Percentiles rank a stretch among this genome's conserved stretches.
These are phyloP conservation scores for Heliconius hewitsoni DNA, from an alignment of 1,140 invertebrate genomes.

Conservation along the genomic window DNA sequence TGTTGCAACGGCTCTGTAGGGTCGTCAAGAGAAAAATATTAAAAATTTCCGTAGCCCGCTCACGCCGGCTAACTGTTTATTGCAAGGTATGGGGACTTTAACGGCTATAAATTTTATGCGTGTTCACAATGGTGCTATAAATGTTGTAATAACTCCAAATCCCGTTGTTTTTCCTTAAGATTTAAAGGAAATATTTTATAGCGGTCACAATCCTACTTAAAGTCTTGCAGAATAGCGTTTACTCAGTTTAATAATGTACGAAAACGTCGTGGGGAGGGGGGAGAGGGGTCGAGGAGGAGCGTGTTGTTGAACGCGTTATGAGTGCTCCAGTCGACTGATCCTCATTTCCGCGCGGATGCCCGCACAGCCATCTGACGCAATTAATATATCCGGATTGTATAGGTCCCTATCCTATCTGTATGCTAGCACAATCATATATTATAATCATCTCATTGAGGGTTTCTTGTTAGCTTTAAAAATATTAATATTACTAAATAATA, in stretches of 20 bases:
- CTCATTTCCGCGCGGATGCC: slow-evolving; percentile 67
- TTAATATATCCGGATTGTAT: slow-evolving; percentile 64
- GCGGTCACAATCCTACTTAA: slow-evolving; percentile 43
- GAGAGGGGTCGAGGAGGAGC: neutral
- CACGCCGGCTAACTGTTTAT: slow-evolving; percentile 64
- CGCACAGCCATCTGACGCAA: slow-evolving; percentile 56
- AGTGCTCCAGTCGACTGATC: slow-evolving; percentile 44
- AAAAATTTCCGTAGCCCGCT: slow-evolving; percentile 52
- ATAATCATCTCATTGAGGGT: neutral
- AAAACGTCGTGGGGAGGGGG: slow-evolving; percentile 5
- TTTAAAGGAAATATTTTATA: slow-evolving; percentile 61
- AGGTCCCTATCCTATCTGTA: slow-evolving; percentile 40
- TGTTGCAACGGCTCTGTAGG: slow-evolving; percentile 37
- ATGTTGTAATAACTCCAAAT: slow-evolving; percentile 73
- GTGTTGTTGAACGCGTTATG: slow-evolving; percentile 24
- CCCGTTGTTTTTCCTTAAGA: slow-evolving; percentile 66
- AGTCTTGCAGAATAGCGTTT: slow-evolving; percentile 46
- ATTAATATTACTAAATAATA: neutral
- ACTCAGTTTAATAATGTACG: slow-evolving; percentile 30
- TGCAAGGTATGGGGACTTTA: slow-evolving; percentile 64
- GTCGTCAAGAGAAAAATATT: slow-evolving; percentile 56
- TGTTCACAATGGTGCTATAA: slow-evolving; percentile 68
- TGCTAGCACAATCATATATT: neutral
- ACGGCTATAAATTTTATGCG: slow-evolving; percentile 74
- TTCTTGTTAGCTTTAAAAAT: neutral